Conservation (phyloP, 2,113 vertebrate genomes). For the Hyperopisus bebe region DNA sequence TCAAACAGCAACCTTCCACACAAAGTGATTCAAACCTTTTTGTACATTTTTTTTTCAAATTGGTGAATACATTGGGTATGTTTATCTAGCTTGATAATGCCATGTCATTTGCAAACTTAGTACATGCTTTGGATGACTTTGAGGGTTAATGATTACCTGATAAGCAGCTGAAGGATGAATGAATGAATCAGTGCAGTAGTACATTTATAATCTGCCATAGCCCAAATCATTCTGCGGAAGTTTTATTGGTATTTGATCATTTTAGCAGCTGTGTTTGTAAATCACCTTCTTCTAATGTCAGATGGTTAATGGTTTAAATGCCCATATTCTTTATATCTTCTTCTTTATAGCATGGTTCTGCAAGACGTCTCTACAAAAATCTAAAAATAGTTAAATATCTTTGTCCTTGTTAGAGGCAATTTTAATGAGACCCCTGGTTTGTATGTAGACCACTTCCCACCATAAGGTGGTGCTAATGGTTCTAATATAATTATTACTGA, state of each 20-base stretch:
- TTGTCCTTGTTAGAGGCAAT: not conserved
- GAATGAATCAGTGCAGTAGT: not conserved
- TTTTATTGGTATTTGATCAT: not conserved
- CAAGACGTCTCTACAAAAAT: not conserved
- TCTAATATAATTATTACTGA: not conserved
- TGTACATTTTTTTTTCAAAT: not conserved
- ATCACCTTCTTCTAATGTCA: not conserved
- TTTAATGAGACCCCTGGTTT: not conserved
- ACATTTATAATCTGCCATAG: not conserved
- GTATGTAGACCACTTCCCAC: not conserved
- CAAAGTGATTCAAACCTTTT: not conserved
- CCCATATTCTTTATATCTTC: not conserved
- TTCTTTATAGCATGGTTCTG: not conserved
- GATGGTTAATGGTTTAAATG: not conserved
- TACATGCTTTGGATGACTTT: not conserved
- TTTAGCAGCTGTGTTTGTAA: not conserved
- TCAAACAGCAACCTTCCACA: not conserved
- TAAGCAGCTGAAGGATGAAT: not conserved
- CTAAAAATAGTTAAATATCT: not conserved
- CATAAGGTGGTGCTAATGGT: not conserved
- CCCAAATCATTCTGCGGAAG: not conserved
- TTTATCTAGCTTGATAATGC: too few relatives aligned
- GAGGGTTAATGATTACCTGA: not conserved
- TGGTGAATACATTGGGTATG: too few relatives aligned
- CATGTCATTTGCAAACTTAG: too few relatives aligned